Evolutionary conservation across 2,113 vertebrate genomes (phyloP).

Genomic region (Larimichthys polyactis): DNA sequence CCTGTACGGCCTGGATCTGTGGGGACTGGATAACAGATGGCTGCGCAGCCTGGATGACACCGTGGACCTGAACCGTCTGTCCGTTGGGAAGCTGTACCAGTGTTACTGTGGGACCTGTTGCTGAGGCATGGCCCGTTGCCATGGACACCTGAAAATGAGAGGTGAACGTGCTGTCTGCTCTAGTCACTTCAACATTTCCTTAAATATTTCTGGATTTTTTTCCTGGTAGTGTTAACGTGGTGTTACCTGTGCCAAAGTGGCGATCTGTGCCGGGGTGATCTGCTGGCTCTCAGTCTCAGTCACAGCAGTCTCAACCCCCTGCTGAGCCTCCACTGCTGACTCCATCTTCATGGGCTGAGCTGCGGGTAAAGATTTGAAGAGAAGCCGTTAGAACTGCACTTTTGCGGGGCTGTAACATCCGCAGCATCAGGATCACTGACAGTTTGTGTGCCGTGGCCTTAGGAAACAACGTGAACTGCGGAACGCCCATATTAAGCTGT

Average conservation of each 20-base stretch:
- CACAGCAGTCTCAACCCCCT: constrained; percentile 93
- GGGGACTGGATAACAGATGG: constrained; percentile 98
- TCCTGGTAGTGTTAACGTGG: neutral
- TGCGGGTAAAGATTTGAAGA: constrained; percentile 60
- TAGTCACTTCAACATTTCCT: neutral
- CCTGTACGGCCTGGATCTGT: constrained; percentile 97
- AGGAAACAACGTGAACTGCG: neutral
- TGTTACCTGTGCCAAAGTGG: constrained; percentile 94
- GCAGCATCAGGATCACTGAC: neutral
- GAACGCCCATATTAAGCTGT: neutral
- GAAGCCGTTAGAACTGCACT: neutral
- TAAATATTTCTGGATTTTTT: neutral
- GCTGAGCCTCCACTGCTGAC: constrained; percentile 95
- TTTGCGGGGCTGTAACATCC: neutral
- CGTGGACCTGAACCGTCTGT: constrained; percentile 98
- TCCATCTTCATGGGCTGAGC: constrained; percentile 98
- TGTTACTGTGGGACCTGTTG: constrained; percentile 93
- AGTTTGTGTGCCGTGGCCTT: neutral
- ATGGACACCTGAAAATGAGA: constrained; percentile 89
- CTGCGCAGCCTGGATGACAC: constrained; percentile 97
- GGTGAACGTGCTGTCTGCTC: neutral
- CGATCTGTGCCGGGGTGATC: constrained; percentile 83
- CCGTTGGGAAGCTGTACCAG: constrained; percentile 98
- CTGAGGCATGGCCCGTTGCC: constrained; percentile 90
- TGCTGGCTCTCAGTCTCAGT: constrained; percentile 94